These are phyloP conservation scores for Crematogaster levior DNA, from an alignment of 2,888 invertebrate genomes.

Conservation along the genomic window DNA sequence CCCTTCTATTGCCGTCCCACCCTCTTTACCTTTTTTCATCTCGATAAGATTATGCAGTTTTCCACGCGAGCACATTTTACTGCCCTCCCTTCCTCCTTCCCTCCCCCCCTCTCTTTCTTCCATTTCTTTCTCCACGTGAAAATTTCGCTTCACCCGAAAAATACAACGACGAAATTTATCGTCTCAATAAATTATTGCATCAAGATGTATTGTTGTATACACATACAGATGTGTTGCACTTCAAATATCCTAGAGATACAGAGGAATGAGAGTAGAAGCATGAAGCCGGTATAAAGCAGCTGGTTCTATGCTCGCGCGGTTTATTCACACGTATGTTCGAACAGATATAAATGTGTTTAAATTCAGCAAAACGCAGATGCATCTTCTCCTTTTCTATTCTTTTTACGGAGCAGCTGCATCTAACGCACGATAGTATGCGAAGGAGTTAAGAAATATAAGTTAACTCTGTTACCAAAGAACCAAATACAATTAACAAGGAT, in stretches of 20 bases:
- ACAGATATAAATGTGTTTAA: constrained; percentile 35
- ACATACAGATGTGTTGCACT: background rate
- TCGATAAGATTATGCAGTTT: constrained; percentile 6
- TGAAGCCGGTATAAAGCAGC: background rate
- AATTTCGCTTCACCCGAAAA: background rate
- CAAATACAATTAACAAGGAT: constrained; percentile 1
- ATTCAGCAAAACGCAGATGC: background rate
- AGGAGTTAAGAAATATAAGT: background rate
- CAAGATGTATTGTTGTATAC: background rate
- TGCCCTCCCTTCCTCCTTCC: too few relatives aligned
- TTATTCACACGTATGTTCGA: background rate
- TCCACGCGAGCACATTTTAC: background rate
- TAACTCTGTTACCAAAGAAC: background rate
- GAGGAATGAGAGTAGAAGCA: background rate
- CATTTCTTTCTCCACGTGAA: background rate
- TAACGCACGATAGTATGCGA: background rate
- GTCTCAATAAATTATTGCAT: constrained; percentile 21
- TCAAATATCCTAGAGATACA: background rate
- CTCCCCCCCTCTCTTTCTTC: background rate
- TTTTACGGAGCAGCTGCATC: background rate
- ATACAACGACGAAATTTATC: constrained; percentile 2
- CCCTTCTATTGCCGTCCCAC: background rate
- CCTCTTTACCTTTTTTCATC: background rate
- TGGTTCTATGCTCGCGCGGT: background rate
- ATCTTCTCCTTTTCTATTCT: background rate